Evolutionary conservation across 2,888 invertebrate genomes (phyloP), one percentile per base, ranked within the genome.

Genomic region (Exocentrus adspersus): DNA sequence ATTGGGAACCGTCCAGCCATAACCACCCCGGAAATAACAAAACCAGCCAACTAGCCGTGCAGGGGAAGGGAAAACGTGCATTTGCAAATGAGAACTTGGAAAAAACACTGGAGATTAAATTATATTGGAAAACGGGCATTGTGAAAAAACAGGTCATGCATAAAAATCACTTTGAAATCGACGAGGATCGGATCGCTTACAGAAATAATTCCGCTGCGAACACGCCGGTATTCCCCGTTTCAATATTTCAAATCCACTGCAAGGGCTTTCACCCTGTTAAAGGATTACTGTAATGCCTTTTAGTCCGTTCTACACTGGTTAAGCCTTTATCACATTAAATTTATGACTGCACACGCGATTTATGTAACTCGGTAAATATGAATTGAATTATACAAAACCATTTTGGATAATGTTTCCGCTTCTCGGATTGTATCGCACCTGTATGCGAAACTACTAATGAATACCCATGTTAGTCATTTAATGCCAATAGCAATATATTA

Each of bases 121-220:
- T 70, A 72, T 69, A 58, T 61, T 41, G 48, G 43, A 63, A 65
- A 66, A 56, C 60, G 59, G 53, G 37, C 54, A 64, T 65, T 66
- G 60, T 66, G 59, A 61, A 30, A 59, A 68, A 68, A 30, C 68
- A 66, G 69, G 69, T 69, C 72, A 63, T 68, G 69, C 66, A 72
- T 69, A 65, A 63, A 52, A 65, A 51, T 51, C 51, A 30, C 51
- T 52, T 60, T 52, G 50, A 57, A 67, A 71, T 71, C 71, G 65
- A 69, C 70, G 69, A 61, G n/a, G 66, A 67, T 64, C 66, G 60
- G 59, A 73, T 72, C 68, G 68, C 64, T 69, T 67, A 66, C 70
- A 41, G 52, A 69, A 70, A 68, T 69, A 70, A 68, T 72, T 67
- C 69, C 56, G 54, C 62, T 59, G 69, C 60, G 68, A 70, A 70